Base-by-base conservation (phyloP, 2,113 vertebrate species). In the Gasterosteus aculeatus region DNA sequence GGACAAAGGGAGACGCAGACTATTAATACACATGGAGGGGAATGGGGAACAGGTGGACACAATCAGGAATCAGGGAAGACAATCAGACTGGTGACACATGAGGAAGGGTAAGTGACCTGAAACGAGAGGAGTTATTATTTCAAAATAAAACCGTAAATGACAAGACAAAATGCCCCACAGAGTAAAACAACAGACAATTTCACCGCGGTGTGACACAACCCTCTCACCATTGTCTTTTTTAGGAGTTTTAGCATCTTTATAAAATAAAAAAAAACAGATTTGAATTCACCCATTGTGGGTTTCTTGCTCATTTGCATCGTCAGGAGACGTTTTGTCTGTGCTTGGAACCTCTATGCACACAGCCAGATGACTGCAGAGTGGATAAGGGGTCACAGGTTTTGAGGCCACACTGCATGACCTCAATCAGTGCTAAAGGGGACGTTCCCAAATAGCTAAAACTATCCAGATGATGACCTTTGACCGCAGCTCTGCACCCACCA, bases 391-490 rank as follows among this genome's bases (percentile, higher is more conserved):
- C 89, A 84, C 77, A 83, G 87, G 84, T 87, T 91, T 83, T 51
- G 75, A 77, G 91, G 83, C 85, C 73, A 76, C 75, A 46, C 80
- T 68, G 61, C 69, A 4, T 92, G 89, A 92, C 90, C 89, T 90
- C 83, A 89, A 89, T 88, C 87, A 90, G 53, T 10, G 22, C 87
- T 80, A 70, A 81, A 91, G 83, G 87, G 83, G 82, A 79, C 76
- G 39, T 88, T 86, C 78, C 70, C 72, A 75, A 91, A 90, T 75
- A 87, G 82, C 89, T 93, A 92, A 93, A 93, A 90, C 92, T 93
- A 93, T 93, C 92, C 93, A 95, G 92, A 95, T 93, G 91, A 94
- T 69, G 85, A 92, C 88, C 92, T 91, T 67, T 87, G 89, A 92
- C 85, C 86, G 73, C 66, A 15, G 85, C 69, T 71, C 66, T 80